A percentile compares a stretch with the other conserved stretches of the same genome.
These are phyloP conservation scores for Campylomormyrus tamandua DNA, from an alignment of 2,113 vertebrate species.

Conservation along the genomic window DNA sequence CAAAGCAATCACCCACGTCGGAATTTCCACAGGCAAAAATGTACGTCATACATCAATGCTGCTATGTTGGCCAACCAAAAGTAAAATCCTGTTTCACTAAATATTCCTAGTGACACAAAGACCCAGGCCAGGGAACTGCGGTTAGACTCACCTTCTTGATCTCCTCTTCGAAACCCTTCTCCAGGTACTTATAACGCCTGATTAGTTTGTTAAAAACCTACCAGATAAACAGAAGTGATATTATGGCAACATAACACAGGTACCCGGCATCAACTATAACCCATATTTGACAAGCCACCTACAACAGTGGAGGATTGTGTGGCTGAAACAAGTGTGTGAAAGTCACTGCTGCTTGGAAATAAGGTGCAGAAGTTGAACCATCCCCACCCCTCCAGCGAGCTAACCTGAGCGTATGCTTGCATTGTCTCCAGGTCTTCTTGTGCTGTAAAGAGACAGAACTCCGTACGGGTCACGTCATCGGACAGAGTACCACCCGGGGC, in stretches of 20 bases:
- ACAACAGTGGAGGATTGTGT: not conserved
- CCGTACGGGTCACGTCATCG: slow-evolving; percentile 96
- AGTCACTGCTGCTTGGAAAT: not conserved
- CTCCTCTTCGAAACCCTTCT: slow-evolving; percentile 99
- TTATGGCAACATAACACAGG: not conserved
- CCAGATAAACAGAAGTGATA: not conserved
- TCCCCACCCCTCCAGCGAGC: not conserved
- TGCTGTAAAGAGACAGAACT: slow-evolving; percentile 96
- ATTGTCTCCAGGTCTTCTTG: slow-evolving; percentile 98
- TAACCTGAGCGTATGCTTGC: slow-evolving; percentile 98
- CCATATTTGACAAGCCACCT: not conserved
- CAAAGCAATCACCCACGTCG: not conserved
- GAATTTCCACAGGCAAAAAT: not conserved
- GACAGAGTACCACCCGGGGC: slow-evolving; percentile 94
- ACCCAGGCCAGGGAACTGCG: not conserved
- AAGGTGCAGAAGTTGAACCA: not conserved
- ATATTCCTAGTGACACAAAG: not conserved
- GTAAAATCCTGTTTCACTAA: not conserved
- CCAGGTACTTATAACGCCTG: slow-evolving; percentile 99
- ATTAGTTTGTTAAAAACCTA: slow-evolving; percentile 99
- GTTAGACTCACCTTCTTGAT: slow-evolving; percentile 84
- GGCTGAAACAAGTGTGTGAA: not conserved
- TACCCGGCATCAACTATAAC: not conserved
- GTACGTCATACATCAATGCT: not conserved
- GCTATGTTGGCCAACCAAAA: not conserved